Evolutionary conservation across 2,797 vertebrate genomes (phyloP), one percentile per base, ranked within the genome.

Genomic region (Poecile montanus): DNA sequence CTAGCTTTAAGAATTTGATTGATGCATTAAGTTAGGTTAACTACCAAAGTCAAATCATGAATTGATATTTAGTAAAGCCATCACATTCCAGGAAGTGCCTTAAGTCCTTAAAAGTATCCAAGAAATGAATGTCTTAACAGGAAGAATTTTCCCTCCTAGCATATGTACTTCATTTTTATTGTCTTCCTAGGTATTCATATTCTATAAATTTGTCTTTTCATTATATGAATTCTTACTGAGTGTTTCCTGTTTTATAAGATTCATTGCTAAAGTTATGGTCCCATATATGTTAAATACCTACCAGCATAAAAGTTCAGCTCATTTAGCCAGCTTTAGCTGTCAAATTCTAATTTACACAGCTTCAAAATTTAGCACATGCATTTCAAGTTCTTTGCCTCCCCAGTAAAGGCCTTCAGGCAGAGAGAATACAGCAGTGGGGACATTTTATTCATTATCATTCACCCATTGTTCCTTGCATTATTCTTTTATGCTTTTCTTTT

Each of bases 401-500:
- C 12, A 53, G 45, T 40, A 74, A 74, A 80, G 57, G 45, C 56
- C 79, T 87, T 93, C 18, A 86, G 74, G 67, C 66, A 36, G 84
- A 62, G 44, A 65, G 40, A 91, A 57, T 62, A 83, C 21, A 77
- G 32, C 48, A 51, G 27, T 88, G 68, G 88, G 92, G 85, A 74
- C 92, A 60, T 88, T 94, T 96, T 71, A 91, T 83, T 97, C 17
- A 47, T 84, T 92, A 76, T 74, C 89, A 76, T 88, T 63, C 82
- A 53, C n/a, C 54, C 51, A 72, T 47, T 93, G 26, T 86, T 94
- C 61, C 88, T 85, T 75, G 9, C 3, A 2, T 88, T 91, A 60
- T 82, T 53, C 77, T 65, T 92, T 56, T 73, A 61, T 82, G 32
- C 45, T 44, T 78, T 65, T 90, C 32, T 78, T 88, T 89, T 71